Conservation (phyloP, 2,888 invertebrate genomes). For the Abrostola triplasia region DNA sequence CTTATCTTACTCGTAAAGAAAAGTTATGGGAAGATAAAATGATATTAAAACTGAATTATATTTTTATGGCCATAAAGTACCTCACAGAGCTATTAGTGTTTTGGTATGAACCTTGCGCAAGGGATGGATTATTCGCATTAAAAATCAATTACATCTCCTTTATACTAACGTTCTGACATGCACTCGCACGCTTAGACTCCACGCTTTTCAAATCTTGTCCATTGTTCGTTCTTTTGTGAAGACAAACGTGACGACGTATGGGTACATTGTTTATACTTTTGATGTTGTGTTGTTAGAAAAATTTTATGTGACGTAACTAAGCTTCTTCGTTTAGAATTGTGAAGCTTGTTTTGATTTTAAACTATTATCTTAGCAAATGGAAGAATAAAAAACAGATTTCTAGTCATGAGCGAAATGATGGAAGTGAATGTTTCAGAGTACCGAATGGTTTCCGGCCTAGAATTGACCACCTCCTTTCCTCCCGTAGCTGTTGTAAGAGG, state of each 20-base stretch:
- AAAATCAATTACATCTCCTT: constrained; percentile 69
- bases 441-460: too few species aligned
- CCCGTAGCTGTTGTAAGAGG: too few species aligned
- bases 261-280: constrained; percentile 32
- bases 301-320: constrained; percentile 15
- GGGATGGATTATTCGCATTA: constrained; percentile 61
- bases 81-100: constrained; percentile 26
- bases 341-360: constrained; percentile 1
- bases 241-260: constrained; percentile 37
- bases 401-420: too few species aligned
- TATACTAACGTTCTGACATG: constrained; percentile 29
- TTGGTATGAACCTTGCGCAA: constrained; percentile 55
- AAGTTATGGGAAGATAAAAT: constrained; percentile 22
- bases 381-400: too few species aligned
- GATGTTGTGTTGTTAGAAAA: constrained; percentile 19
- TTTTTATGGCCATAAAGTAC: constrained; percentile 40
- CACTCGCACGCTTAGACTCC: constrained; percentile 46
- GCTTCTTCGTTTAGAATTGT: constrained; percentile 11
- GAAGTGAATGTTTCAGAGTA: too few species aligned
- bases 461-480: too few species aligned
- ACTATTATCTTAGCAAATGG: too few species aligned
- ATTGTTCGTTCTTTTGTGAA: constrained; percentile 56
- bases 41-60: constrained; percentile 25
- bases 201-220: constrained; percentile 42
- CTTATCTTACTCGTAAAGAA: constrained; percentile 8